Conservation (phyloP, 1,140 invertebrate species). For the Papilio dardanus region DNA sequence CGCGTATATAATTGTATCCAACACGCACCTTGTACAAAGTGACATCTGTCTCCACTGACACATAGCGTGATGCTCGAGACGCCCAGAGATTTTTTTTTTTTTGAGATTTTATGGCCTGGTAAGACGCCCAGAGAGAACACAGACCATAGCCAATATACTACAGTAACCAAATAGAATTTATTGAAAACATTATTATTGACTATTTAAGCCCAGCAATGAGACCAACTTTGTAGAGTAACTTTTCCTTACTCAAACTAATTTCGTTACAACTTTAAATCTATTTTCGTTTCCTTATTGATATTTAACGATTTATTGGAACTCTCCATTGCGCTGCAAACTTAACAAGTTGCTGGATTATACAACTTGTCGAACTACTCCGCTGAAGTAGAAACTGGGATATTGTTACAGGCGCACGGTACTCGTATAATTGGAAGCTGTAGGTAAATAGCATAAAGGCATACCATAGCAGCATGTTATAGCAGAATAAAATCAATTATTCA, state of each 20-base stretch:
- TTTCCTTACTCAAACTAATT: not conserved
- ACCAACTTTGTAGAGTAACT: not conserved
- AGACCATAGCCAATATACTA: not conserved
- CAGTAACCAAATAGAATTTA: not conserved
- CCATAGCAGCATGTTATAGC: no score
- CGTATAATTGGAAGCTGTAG: not conserved
- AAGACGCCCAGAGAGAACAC: no score
- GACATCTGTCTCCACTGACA: no score
- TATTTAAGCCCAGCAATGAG: not conserved
- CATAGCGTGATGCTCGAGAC: no score
- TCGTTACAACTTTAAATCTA: conserved; percentile 5
- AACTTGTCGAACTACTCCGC: conserved; percentile 8
- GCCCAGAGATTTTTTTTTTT: no score
- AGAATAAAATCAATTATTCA: no score
- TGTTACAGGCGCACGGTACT: not conserved
- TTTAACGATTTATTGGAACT: conserved; percentile 15
- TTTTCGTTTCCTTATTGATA: conserved; percentile 15
- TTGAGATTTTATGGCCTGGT: no score
- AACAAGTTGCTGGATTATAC: conserved; percentile 1
- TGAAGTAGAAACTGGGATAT: not conserved
- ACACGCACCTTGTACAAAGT: no score
- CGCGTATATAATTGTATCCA: no score
- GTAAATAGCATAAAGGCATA: no score
- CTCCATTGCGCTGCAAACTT: conserved; percentile 15
- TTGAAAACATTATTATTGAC: not conserved